A percentile compares a stretch with the other conserved stretches of the same genome.
Conservation (phyloP, 1,140 invertebrate species). For the Oncopodura yosiiana region DNA sequence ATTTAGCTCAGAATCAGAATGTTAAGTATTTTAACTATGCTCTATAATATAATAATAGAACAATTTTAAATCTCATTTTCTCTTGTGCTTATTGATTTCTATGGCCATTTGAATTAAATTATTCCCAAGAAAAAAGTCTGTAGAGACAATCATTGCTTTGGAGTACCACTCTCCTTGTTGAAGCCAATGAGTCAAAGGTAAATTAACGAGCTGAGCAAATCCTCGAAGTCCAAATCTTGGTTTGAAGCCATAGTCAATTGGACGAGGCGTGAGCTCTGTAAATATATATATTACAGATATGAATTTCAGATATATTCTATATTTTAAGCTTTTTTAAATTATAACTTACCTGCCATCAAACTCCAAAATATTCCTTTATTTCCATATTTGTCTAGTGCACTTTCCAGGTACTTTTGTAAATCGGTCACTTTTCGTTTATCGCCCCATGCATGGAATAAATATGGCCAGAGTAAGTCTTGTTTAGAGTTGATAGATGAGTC, state of each 20-base stretch:
- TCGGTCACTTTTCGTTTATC: slow-evolving; percentile 7
- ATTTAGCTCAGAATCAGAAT: no score
- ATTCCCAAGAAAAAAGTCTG: slow-evolving; percentile 66
- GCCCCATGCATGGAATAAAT: slow-evolving; percentile 15
- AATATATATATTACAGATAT: no score
- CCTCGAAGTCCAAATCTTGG: slow-evolving; percentile 52
- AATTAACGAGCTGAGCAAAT: slow-evolving; percentile 57
- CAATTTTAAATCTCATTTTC: no score
- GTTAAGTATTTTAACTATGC: no score
- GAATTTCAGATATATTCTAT: no score
- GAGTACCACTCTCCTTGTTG: slow-evolving; percentile 50
- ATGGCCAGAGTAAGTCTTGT: slow-evolving; percentile 24
- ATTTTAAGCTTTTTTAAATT: no score
- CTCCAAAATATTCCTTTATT: slow-evolving; percentile 38
- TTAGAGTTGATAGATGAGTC: slow-evolving; percentile 12
- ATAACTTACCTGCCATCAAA: no score
- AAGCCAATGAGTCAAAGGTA: slow-evolving; percentile 51
- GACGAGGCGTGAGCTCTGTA: slow-evolving; percentile 50
- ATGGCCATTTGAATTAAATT: slow-evolving; percentile 48
- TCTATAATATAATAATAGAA: no score
- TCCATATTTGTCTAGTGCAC: background rate
- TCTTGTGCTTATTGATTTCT: slow-evolving; percentile 11
- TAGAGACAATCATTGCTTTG: slow-evolving; percentile 54
- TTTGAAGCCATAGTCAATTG: slow-evolving; percentile 26
- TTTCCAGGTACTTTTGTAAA: slow-evolving; percentile 9